These are phyloP conservation scores for Corbicula japonica DNA, from an alignment of 2,888 invertebrate species.

Conservation along the genomic window DNA sequence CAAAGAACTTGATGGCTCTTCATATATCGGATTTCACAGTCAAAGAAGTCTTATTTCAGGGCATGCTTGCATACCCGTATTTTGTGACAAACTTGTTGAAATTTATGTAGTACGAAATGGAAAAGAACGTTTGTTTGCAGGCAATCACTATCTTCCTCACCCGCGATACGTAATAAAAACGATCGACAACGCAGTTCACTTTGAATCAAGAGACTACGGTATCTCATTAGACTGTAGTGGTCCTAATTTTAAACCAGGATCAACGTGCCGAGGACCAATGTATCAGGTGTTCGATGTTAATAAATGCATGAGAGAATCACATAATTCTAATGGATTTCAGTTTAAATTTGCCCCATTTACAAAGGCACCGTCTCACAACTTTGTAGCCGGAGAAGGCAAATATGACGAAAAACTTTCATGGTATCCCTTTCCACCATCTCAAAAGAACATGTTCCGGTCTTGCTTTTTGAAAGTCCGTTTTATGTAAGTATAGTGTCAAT, in stretches of 20 bases:
- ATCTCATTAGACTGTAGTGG: background rate
- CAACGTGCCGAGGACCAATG: constrained; percentile 14
- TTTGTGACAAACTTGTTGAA: constrained; percentile 16
- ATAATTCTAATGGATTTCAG: constrained; percentile 4
- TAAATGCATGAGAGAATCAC: background rate
- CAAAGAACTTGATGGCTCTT: constrained; percentile 18
- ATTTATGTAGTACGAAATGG: too few relatives aligned
- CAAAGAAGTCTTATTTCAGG: constrained; percentile 13
- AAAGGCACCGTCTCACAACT: constrained; percentile 1
- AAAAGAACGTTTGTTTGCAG: too few relatives aligned
- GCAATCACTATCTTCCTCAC: too few relatives aligned
- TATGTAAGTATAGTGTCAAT: constrained; percentile 23
- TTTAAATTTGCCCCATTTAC: constrained; percentile 12
- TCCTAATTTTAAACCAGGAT: constrained; percentile 9
- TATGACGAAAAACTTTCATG: constrained; percentile 24
- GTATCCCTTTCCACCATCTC: constrained; percentile 21
- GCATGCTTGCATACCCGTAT: constrained; percentile 38
- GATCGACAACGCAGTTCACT: background rate
- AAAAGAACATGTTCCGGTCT: constrained; percentile 18
- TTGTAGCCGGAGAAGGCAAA: background rate
- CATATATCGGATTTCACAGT: constrained; percentile 29
- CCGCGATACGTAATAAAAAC: constrained; percentile 7
- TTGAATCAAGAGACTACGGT: constrained; percentile 16
- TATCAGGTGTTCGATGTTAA: constrained; percentile 12
- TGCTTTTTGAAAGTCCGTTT: constrained; percentile 51